Percentiles rank a stretch among this genome's conserved stretches.
Conservation (phyloP, 1,140 invertebrate species). For the Polyergus mexicanus region DNA sequence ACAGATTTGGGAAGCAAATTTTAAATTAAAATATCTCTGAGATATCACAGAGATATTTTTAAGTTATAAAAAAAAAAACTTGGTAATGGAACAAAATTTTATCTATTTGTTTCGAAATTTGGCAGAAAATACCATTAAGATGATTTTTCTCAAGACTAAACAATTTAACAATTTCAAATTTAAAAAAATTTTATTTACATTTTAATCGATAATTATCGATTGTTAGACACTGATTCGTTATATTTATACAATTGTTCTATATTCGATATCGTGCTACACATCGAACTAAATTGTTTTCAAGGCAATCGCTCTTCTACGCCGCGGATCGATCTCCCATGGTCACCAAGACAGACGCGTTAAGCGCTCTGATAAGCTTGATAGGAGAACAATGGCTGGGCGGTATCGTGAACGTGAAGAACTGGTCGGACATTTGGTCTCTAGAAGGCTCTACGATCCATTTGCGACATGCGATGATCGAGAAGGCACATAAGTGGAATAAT, state of each 20-base stretch:
- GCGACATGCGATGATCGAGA: constrained; percentile 74
- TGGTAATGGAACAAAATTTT: background rate
- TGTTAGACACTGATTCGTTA: background rate
- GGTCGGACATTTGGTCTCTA: constrained; percentile 82
- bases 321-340: constrained; percentile 74
- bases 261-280: background rate
- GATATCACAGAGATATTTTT: background rate
- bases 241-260: background rate
- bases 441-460: constrained; percentile 82
- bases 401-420: constrained; percentile 83
- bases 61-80: background rate
- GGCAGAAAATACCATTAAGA: background rate
- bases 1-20: background rate
- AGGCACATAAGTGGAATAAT: constrained; percentile 74
- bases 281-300: constrained; percentile 62
- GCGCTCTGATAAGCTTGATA: constrained; percentile 73
- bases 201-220: background rate
- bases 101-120: background rate
- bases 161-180: background rate
- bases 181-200: background rate
- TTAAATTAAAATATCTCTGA: background rate
- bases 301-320: constrained; percentile 75
- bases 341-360: constrained; percentile 70
- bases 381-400: constrained; percentile 86
- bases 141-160: background rate